phyloP scores from a whole-genome alignment of 2,797 vertebrate species.

The Anomalospiza imberbis region DNA sequence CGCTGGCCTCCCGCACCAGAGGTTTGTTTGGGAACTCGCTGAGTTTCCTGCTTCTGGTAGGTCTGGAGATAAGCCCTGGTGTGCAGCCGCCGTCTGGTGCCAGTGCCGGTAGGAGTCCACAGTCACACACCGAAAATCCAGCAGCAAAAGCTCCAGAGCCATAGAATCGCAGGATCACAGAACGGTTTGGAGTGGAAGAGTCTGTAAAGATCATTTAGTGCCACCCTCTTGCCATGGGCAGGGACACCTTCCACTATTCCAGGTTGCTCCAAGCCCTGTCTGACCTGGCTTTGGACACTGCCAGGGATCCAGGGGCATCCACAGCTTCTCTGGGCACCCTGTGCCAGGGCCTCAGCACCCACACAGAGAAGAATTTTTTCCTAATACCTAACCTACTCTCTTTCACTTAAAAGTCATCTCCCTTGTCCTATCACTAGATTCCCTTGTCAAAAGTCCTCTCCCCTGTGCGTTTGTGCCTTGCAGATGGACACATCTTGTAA shows the following conservation, averaged over 20 bases:
- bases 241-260: background rate
- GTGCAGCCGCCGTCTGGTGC: rapidly evolving
- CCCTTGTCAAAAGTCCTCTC: background rate
- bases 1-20: background rate
- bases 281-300: rapidly evolving
- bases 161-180: background rate
- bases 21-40: constrained; percentile 1
- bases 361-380: background rate
- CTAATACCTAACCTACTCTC: background rate
- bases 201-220: background rate
- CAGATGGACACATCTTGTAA: background rate
- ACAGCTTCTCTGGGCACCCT: background rate
- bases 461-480: background rate
- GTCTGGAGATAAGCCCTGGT: constrained; percentile 39
- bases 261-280: background rate
- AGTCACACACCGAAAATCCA: background rate
- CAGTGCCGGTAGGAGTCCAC: background rate
- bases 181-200: background rate
- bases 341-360: background rate
- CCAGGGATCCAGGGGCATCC: background rate
- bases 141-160: background rate
- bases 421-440: background rate
- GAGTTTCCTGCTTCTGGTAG: constrained; percentile 35
- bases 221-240: background rate
- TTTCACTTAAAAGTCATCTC: background rate